Base-by-base conservation (phyloP, 2,113 vertebrate species). In the Rutilus rutilus region DNA sequence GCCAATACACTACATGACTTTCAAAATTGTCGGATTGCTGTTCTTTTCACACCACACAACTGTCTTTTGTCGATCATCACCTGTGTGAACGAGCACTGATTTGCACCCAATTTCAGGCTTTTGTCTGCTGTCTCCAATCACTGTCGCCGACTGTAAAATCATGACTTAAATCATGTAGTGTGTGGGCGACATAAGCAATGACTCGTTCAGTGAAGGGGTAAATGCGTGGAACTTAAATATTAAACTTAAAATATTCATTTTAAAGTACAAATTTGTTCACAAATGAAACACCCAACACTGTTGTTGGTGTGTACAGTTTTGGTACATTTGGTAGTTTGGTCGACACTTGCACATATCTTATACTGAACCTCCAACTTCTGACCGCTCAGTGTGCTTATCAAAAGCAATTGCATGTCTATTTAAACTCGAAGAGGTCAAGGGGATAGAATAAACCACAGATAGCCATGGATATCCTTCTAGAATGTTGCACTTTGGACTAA, bases 401-500 rank as follows among this genome's bases (percentile, higher is more conserved):
- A 71, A 71, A 42, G 36, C 33, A 71, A 71, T 71, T 71, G 67
- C 19, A 4, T 42, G 67, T 33, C 67, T 71, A 6, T 71, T 23
- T 71, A 71, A 71, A 42, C 36, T 71, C 2, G 17, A 7, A 33
- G 64, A 67, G 62, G 25, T 30, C 62, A 65, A 33, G 15, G 27
- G 30, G 27, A 33, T 33, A 65, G 27, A 33, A 65, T 33, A 30
- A 65, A 33, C 71, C 42, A 14, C 5, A 25, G 42, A 45, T 47
- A 45, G 42, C 23, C 19, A 74, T 47, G n/a, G 71, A 25, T 27
- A 50, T 47, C 42, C n/a, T n/a, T 77, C 47, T 76, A 52, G 17
- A 57, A 78, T 9, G 30, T 39, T 78, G 54, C 54, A 78, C 77
- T 78, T 78, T 78, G 77, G 54, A 60, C 54, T 23, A 60, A 9